Evolutionary conservation across 2,888 invertebrate species (phyloP), one percentile per base, ranked within the genome.

Genomic region (Uropetala carovei): DNA sequence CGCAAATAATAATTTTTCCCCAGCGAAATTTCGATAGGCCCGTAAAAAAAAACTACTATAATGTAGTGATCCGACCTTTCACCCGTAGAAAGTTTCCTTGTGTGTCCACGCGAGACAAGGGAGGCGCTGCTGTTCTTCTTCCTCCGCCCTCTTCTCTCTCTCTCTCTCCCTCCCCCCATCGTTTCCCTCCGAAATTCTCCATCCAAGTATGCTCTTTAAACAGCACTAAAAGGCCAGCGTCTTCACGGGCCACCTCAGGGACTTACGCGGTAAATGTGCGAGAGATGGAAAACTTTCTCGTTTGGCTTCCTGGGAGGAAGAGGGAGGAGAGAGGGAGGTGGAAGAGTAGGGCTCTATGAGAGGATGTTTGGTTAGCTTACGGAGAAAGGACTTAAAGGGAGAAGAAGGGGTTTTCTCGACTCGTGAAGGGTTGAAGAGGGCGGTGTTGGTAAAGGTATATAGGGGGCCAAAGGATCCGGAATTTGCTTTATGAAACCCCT

Each of bases 231-330:
- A 75, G 75, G 75, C 27, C 75, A 75, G 14, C 22, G 27, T 75
- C 75, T 75, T 75, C 75, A 68, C 68, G 68, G 68, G n/a, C 68
- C 68, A 75, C 75, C 75, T 75, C 75, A 75, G 75, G 75, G 75
- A 75, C 75, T 75, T 75, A 75, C n/a, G 68, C 68, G 64, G 64
- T 64, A 64, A 64, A 64, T n/a, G 68, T 18, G 68, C 68, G 68
- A 18, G 68, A 64, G 75, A 75, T 75, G 75, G 75, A 14, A 75
- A 75, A 75, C 75, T 75, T 75, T 75, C 75, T 75, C 75, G 75
- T 75, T 75, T 22, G 75, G 75, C 22, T 75, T 75, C 22, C 27
- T 27, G 18, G 22, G 13, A 75, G 75, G 75, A n/a, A n/a, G n/a
- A n/a, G n/a, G n/a, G n/a, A n/a, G n/a, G n/a, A n/a, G n/a, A n/a